Conservation (phyloP, 2,888 invertebrate genomes). For the Spodoptera exigua region DNA sequence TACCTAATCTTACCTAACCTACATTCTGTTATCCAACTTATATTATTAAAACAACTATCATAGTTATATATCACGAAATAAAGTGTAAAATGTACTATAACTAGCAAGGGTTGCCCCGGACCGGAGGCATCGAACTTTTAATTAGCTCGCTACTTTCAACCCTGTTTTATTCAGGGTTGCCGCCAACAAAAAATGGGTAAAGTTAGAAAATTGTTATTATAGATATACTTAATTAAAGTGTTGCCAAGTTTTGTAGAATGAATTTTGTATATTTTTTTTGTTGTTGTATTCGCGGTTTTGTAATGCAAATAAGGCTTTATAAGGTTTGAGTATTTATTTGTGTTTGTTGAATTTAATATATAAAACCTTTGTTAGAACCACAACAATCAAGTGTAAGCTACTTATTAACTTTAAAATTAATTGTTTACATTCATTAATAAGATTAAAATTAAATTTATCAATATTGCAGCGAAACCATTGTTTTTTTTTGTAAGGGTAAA, state of each 20-base stretch:
- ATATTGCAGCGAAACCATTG: too few relatives aligned
- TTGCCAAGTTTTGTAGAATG: constrained; percentile 15
- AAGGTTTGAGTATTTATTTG: background rate
- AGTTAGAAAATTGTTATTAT: constrained; percentile 36
- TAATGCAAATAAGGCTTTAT: background rate
- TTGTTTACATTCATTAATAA: too few relatives aligned
- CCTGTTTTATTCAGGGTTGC: constrained; percentile 52
- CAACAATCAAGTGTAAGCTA: too few relatives aligned
- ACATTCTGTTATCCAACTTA: background rate
- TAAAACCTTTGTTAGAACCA: too few relatives aligned
- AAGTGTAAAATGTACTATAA: constrained; percentile 35
- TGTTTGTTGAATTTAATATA: background rate
- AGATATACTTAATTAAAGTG: constrained; percentile 36
- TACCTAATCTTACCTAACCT: too few relatives aligned
- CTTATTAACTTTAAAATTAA: too few relatives aligned
- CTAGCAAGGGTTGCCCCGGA: constrained; percentile 25
- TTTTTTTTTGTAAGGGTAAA: too few relatives aligned
- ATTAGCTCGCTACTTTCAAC: constrained; percentile 50
- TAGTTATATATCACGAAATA: constrained; percentile 11
- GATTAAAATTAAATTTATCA: too few relatives aligned
- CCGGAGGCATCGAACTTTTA: constrained; percentile 57
- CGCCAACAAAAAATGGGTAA: constrained; percentile 36
- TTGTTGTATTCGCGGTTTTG: background rate
- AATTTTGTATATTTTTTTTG: background rate
- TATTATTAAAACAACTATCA: constrained; percentile 1